These are phyloP conservation scores for Bos javanicus DNA, from an alignment of 2,113 vertebrate species.

Conservation along the genomic window DNA sequence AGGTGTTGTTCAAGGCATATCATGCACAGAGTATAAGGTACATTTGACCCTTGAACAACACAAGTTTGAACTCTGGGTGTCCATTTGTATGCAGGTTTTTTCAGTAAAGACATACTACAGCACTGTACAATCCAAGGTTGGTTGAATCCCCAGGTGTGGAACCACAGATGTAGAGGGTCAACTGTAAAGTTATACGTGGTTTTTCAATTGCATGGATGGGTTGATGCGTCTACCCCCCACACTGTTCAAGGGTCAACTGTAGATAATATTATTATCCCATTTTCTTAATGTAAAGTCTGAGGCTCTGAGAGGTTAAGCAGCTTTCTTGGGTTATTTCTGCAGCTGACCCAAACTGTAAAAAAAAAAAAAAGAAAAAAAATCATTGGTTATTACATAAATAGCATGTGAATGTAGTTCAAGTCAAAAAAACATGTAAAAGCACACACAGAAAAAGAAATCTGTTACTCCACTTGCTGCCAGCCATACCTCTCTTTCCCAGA, in stretches of 20 bases:
- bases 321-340: background rate
- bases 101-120: background rate
- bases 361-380: background rate
- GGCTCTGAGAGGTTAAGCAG: background rate
- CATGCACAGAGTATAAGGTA: background rate
- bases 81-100: background rate
- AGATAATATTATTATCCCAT: too few species aligned
- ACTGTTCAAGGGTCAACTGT: background rate
- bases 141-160: background rate
- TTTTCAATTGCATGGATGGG: background rate
- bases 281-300: background rate
- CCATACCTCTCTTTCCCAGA: background rate
- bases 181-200: background rate
- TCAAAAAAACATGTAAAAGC: background rate
- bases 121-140: background rate
- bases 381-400: background rate
- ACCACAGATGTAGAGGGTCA: background rate
- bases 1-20: accelerated
- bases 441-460: background rate
- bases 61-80: background rate
- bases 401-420: background rate
- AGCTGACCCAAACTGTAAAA: background rate
- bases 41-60: background rate
- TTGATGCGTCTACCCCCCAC: background rate
- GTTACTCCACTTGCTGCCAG: background rate